A percentile compares a stretch with the other conserved stretches of the same genome.
phyloP scores from a whole-genome alignment of 2,797 vertebrate species.

The Anguilla anguilla region DNA sequence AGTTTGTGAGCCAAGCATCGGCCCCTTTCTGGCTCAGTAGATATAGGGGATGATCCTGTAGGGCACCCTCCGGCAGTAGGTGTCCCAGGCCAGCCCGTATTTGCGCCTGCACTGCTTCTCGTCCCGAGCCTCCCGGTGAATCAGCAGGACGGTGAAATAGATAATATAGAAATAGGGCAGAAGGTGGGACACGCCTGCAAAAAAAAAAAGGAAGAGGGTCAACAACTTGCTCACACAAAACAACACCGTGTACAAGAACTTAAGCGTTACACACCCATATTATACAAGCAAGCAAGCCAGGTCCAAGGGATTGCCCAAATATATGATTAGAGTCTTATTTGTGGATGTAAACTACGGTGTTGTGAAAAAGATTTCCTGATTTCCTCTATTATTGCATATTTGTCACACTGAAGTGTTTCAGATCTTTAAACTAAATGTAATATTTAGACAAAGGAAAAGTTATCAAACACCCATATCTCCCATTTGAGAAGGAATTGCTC shows the following conservation, averaged over 20 bases:
- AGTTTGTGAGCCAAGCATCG: not conserved
- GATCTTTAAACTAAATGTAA: no score
- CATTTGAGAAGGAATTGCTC: no score
- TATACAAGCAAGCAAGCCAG: constrained; percentile 50
- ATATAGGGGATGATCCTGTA: constrained; percentile 88
- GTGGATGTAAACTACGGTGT: no score
- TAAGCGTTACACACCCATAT: not conserved
- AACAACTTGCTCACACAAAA: not conserved
- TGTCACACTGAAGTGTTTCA: no score
- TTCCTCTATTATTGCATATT: no score
- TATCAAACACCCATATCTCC: no score
- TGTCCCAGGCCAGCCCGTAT: constrained; percentile 84
- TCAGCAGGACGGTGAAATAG: constrained; percentile 81
- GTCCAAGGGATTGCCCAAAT: constrained; percentile 31
- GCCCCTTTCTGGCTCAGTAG: constrained; percentile 71
- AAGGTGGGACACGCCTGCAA: constrained; percentile 78
- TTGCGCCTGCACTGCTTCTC: constrained; percentile 83
- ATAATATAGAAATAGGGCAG: constrained; percentile 87
- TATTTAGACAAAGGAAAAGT: no score
- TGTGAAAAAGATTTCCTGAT: no score
- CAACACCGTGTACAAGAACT: not conserved
- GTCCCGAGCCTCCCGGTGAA: constrained; percentile 85
- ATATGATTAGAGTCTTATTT: no score
- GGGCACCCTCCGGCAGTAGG: constrained; percentile 83
- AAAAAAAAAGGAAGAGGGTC: not conserved